A percentile compares a stretch with the other conserved stretches of the same genome.
Evolutionary conservation across 2,797 vertebrate species (phyloP).

Genomic region (Lindbergichthys nudifrons): DNA sequence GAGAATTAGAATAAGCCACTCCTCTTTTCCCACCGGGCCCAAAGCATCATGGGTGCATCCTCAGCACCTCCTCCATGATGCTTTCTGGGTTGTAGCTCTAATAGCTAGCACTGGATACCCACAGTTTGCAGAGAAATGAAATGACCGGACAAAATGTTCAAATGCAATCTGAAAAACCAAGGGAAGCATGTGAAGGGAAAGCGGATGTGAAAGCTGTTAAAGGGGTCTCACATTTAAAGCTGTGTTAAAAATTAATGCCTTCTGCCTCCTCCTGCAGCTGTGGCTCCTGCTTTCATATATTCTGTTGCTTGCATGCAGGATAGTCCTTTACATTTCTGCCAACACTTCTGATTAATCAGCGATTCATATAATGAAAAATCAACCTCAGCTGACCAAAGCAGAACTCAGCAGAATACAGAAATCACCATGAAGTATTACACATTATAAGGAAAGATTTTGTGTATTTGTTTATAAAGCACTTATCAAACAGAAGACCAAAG

Average conservation of each 20-base stretch:
- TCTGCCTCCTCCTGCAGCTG: neutral
- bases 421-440: neutral
- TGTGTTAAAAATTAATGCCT: neutral
- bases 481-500: too few species aligned
- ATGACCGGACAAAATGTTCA: neutral
- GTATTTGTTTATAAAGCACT: too few species aligned
- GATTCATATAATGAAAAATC: neutral
- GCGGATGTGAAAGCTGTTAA: too few species aligned
- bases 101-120: too few species aligned
- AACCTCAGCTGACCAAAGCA: neutral
- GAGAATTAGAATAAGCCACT: too few species aligned
- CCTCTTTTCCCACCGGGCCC: too few species aligned
- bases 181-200: neutral
- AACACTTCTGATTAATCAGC: neutral
- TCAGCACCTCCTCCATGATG: too few species aligned
- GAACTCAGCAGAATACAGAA: neutral
- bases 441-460: neutral
- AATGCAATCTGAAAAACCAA: neutral
- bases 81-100: too few species aligned
- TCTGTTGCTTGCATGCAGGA: neutral
- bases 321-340: neutral
- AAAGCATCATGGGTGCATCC: too few species aligned
- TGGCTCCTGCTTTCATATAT: neutral
- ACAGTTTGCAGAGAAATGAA: too few species aligned
- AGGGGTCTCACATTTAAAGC: neutral